Base-by-base conservation (phyloP, 1,140 invertebrate genomes). In the Drosophila serrata region DNA sequence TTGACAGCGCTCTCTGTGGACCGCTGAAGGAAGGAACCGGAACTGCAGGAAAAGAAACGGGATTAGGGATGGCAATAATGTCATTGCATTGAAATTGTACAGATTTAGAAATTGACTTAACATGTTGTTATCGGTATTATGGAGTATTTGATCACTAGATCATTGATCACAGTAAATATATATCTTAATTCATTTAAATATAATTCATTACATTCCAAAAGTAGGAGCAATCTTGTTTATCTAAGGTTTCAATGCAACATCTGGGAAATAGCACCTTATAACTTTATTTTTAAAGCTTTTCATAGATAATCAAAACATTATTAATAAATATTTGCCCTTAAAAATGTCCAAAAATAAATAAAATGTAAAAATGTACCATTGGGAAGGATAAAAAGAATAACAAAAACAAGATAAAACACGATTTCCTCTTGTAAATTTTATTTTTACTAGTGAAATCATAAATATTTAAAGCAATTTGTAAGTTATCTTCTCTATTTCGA, bases 1-100 rank as follows among this genome's bases (percentile, higher is more conserved):
- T 90, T 88, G 85, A 88, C 85, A 90, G 86, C 85, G 81, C 57
- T 65, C 77, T 84, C 84, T 65, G 68, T 68, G 85, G 81, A 65
- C 62, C 63, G 53, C 69, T 60, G 60, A 68, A 75, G 68, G 68
- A 58, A 40, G 57, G 61, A 70, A 48, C 68, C 45, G 62, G 37
- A 51, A 69, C 13, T 37, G 33, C 40, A 57, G 27, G 35, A 49
- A 49, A 51, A 43, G 40, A 46, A 35, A 22, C 40, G 24, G 51
- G 37, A 58, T 37, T 55, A 37, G 51, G 19, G 51, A 55, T 55
- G 51, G 51, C 33, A 55, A 55, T 39, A 37, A n/a, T 22, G 33
- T 7, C 13, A 33, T 19, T 51, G n/a, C 17, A 51, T 51, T 6
- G 5, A 55, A n/a, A 55, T 55, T 8, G 49, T 9, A 35, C 1